A percentile compares a stretch with the other conserved stretches of the same genome.
phyloP scores from a whole-genome alignment of 2,797 vertebrate species.

The Delichon dasypus region DNA sequence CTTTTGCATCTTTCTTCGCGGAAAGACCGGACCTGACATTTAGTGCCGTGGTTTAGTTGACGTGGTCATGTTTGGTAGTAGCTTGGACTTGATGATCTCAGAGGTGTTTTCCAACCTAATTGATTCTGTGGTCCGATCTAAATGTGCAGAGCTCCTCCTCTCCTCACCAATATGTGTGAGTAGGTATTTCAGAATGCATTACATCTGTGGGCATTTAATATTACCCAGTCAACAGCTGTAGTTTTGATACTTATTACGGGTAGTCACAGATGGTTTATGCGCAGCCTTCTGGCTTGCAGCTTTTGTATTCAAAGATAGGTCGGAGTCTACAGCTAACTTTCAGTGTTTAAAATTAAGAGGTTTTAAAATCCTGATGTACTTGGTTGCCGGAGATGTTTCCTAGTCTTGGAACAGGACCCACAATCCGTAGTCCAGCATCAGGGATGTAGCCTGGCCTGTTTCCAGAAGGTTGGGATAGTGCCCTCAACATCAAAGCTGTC shows the following conservation, averaged over 20 bases:
- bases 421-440: neutral
- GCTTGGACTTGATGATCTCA: neutral
- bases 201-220: neutral
- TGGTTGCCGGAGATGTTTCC: neutral
- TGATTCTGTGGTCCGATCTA: neutral
- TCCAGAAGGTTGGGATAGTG: neutral
- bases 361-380: neutral
- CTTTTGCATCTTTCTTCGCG: neutral
- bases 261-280: neutral
- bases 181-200: neutral
- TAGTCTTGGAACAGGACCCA: fast-evolving
- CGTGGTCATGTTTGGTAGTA: neutral
- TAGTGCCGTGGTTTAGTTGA: neutral
- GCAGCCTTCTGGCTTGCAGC: neutral
- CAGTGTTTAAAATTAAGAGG: neutral
- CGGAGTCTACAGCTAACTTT: neutral
- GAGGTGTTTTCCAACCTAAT: neutral
- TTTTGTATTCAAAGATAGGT: neutral
- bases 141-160: neutral
- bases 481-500: neutral
- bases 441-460: neutral
- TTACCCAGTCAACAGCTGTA: neutral
- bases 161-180: neutral
- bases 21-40: neutral
- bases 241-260: neutral